A percentile compares a stretch with the other conserved stretches of the same genome.
Conservation (phyloP, 2,113 vertebrate species). For the Petroica traversi region DNA sequence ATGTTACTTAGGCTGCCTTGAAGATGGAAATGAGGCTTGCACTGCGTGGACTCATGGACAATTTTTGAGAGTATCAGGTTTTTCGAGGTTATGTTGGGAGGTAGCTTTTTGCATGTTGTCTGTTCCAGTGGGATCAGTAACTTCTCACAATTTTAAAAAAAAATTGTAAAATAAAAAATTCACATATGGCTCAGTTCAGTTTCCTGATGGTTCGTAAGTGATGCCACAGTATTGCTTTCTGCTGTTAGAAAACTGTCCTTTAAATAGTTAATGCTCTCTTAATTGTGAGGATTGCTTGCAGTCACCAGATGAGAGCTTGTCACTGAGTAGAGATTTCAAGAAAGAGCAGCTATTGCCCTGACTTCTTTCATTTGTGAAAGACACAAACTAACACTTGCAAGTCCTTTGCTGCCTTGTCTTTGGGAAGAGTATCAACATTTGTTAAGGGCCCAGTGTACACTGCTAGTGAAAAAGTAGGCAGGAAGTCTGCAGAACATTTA, state of each 20-base stretch:
- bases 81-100: background rate
- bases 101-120: background rate
- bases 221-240: background rate
- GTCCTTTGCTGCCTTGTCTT: background rate
- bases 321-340: background rate
- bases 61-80: background rate
- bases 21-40: background rate
- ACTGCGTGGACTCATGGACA: background rate
- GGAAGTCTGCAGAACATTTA: background rate
- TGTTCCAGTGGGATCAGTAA: background rate
- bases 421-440: background rate
- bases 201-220: background rate
- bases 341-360: background rate
- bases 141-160: background rate
- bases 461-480: background rate
- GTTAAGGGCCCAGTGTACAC: background rate
- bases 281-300: background rate
- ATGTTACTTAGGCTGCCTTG: background rate
- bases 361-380: background rate
- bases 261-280: slow-evolving; percentile 20
- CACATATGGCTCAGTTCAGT: background rate
- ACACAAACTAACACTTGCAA: background rate
- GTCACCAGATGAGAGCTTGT: background rate
- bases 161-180: background rate
- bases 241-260: background rate